A percentile compares a stretch with the other conserved stretches of the same genome.
Evolutionary conservation across 2,113 vertebrate genomes (phyloP).

Genomic region (Ellobius talpinus): DNA sequence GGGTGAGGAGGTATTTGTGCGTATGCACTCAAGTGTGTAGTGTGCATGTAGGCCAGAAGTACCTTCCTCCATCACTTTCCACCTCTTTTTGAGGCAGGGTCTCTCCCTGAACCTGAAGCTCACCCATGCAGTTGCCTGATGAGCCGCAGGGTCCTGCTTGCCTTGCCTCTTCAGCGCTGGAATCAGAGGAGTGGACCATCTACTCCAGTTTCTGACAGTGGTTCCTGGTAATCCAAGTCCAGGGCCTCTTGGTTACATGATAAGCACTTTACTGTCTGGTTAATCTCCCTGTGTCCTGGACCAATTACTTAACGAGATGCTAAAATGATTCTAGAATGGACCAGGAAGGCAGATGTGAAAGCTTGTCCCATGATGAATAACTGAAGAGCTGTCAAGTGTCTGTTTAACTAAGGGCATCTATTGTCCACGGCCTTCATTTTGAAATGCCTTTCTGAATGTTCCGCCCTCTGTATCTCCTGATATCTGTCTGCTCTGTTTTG

Average conservation of each 20-base stretch:
- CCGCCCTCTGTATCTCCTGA: not conserved
- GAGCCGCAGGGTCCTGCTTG: not conserved
- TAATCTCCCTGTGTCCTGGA: not conserved
- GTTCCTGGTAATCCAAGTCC: not conserved
- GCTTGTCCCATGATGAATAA: not conserved
- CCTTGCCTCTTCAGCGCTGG: not conserved
- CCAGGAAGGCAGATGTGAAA: not conserved
- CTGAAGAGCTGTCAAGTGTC: not conserved
- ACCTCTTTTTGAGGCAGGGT: not conserved
- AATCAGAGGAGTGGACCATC: not conserved
- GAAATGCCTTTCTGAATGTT: not conserved
- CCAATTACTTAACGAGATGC: constrained; percentile 2
- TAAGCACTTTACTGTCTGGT: not conserved
- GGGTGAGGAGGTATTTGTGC: not conserved
- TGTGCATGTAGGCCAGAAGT: not conserved
- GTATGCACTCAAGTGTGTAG: not conserved
- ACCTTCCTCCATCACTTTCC: not conserved
- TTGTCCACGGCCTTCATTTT: not conserved
- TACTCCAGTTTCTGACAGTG: not conserved
- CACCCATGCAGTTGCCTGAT: no score
- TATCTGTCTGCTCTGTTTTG: not conserved
- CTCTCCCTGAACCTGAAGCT: not conserved
- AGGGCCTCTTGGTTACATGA: not conserved
- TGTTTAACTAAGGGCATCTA: not conserved
- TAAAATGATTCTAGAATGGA: not conserved